A percentile compares a stretch with the other conserved stretches of the same genome.
Evolutionary conservation across 2,888 invertebrate species (phyloP).

Genomic region (Balanococcus diminutus): DNA sequence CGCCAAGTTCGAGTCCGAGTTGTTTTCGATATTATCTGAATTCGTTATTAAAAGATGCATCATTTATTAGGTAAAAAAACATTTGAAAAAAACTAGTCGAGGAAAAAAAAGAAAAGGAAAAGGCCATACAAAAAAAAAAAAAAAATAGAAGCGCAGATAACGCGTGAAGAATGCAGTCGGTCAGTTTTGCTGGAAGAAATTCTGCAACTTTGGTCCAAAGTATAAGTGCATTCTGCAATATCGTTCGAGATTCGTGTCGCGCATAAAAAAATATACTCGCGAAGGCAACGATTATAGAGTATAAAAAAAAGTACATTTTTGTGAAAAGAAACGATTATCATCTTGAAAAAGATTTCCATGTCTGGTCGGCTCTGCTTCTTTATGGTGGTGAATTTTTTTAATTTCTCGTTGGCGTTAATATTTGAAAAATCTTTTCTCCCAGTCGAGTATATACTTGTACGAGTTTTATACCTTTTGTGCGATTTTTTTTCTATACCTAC

Average conservation of each 20-base stretch:
- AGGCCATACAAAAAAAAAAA: neutral
- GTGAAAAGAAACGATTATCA: constrained; percentile 16
- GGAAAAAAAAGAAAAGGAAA: neutral
- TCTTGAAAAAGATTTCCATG: constrained; percentile 6
- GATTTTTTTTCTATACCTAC: neutral
- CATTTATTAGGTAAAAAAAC: constrained; percentile 18
- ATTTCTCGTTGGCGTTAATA: neutral
- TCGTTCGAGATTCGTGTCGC: neutral
- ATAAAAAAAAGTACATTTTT: constrained; percentile 10
- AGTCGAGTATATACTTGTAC: neutral
- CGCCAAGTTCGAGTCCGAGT: neutral
- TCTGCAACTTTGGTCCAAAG: constrained; percentile 3
- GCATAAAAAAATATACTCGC: neutral
- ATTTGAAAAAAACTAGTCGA: neutral
- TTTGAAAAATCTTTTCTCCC: constrained; percentile 3
- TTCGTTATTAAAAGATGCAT: constrained; percentile 13
- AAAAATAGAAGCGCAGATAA: constrained; percentile 5
- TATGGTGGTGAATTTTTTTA: neutral
- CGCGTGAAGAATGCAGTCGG: constrained; percentile 2
- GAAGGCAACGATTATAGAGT: neutral
- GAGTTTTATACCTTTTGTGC: neutral
- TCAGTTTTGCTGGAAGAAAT: neutral
- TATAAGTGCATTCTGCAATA: neutral
- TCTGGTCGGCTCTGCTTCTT: neutral
- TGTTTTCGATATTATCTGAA: constrained; percentile 10